Conservation (phyloP, 2,888 invertebrate species). For the Rhagonycha fulva region DNA sequence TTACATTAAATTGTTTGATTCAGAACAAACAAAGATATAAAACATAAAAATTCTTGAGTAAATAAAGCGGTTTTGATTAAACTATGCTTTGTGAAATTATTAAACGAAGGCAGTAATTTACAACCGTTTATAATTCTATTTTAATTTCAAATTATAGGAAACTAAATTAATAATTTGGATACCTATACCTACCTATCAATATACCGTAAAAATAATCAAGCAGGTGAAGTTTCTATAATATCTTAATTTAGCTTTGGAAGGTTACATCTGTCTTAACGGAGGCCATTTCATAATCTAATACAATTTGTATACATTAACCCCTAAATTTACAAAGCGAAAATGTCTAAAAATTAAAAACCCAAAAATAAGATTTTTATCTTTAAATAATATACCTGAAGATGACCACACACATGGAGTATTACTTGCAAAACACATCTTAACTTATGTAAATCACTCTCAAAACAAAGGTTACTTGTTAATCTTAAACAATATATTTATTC, state of each 20-base stretch:
- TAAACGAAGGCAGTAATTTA: not conserved
- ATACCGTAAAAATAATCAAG: slow-evolving; percentile 9
- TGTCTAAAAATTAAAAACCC: slow-evolving; percentile 5
- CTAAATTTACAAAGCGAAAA: slow-evolving; percentile 16
- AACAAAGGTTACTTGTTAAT: slow-evolving; percentile 22
- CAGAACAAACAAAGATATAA: not conserved
- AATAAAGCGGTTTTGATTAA: not conserved
- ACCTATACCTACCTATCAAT: not conserved
- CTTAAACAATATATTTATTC: slow-evolving; percentile 19
- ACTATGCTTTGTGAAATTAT: not conserved
- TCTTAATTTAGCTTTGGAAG: slow-evolving; percentile 38
- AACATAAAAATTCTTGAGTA: not conserved
- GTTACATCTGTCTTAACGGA: slow-evolving; percentile 16
- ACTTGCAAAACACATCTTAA: slow-evolving; percentile 15
- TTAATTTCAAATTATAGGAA: not conserved
- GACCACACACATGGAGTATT: slow-evolving; percentile 16
- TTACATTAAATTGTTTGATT: not conserved
- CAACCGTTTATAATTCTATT: not conserved
- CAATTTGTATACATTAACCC: slow-evolving; percentile 17
- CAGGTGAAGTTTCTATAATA: slow-evolving; percentile 45
- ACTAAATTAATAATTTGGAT: not conserved
- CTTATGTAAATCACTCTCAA: slow-evolving; percentile 9
- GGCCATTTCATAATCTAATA: slow-evolving; percentile 17
- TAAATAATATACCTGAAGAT: slow-evolving; percentile 13
- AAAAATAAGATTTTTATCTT: slow-evolving; percentile 26